phyloP scores from a whole-genome alignment of 64 coral and sea anemone species.

The Astreopora myriophthalma region DNA sequence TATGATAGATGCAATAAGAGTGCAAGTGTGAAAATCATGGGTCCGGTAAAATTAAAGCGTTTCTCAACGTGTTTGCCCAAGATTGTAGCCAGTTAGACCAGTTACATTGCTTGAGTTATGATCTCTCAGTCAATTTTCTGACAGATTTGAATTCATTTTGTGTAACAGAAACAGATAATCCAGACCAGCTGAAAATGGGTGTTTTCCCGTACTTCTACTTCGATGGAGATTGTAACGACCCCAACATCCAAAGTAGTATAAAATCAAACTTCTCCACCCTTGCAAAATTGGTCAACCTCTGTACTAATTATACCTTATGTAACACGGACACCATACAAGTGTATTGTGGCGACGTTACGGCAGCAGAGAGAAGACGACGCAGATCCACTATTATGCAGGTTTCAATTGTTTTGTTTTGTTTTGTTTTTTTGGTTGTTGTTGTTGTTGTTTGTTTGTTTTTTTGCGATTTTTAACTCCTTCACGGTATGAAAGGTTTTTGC shows the following conservation, averaged over 20 bases:
- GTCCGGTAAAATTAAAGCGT: no score
- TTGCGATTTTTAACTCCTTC: neutral
- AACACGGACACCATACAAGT: neutral
- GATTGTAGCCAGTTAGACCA: no score
- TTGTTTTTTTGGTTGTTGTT: no score
- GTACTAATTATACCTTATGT: neutral
- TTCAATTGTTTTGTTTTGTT: no score
- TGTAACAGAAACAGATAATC: neutral
- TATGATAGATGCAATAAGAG: no score
- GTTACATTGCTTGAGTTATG: no score
- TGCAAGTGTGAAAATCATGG: no score
- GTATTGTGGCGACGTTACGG: conserved; percentile 4
- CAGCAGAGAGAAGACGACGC: neutral
- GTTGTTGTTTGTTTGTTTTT: no score
- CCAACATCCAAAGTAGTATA: conserved; percentile 12
- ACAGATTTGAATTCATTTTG: neutral
- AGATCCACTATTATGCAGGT: neutral
- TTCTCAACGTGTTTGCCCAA: no score
- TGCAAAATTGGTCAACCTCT: neutral
- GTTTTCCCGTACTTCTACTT: neutral
- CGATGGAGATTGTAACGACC: conserved; percentile 57
- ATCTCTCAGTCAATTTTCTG: neutral
- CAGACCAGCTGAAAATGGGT: neutral
- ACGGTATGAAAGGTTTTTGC: no score
- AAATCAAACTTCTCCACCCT: neutral